Evolutionary conservation across 1,140 invertebrate species (phyloP).

Genomic region (Drosophila trapezifrons): DNA sequence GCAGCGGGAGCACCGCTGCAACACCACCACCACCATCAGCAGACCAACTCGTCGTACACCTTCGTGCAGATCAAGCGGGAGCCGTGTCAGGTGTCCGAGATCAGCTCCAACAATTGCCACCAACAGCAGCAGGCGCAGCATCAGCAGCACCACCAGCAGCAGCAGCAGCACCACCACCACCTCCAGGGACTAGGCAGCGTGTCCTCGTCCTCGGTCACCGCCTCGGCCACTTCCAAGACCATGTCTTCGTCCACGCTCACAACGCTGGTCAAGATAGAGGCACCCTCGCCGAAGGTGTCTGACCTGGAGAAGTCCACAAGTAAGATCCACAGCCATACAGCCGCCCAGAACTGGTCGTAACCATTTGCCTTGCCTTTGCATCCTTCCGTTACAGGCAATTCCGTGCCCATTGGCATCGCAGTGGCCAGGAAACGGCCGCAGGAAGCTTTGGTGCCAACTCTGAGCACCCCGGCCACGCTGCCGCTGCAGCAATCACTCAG

Average conservation of each 20-base stretch:
- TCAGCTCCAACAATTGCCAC: constrained; percentile 86
- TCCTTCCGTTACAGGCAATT: constrained; percentile 82
- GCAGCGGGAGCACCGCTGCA: constrained; percentile 43
- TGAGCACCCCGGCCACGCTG: constrained; percentile 70
- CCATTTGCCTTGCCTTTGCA: constrained; percentile 2
- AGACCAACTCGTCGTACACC: constrained; percentile 80
- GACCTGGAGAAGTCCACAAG: constrained; percentile 77
- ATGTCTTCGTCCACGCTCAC: constrained; percentile 75
- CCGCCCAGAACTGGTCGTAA: background rate
- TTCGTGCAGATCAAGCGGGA: constrained; percentile 86
- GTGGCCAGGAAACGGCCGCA: constrained; percentile 92
- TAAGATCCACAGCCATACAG: constrained; percentile 27
- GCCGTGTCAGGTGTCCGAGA: constrained; percentile 88
- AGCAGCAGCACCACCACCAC: constrained; percentile 51
- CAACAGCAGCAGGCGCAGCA: constrained; percentile 83
- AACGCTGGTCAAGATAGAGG: constrained; percentile 85
- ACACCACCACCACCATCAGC: constrained; percentile 69
- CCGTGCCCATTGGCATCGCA: constrained; percentile 94
- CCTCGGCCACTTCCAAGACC: constrained; percentile 71
- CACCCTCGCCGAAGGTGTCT: constrained; percentile 84
- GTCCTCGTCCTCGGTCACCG: constrained; percentile 65
- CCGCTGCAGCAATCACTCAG: constrained; percentile 75
- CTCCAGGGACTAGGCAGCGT: constrained; percentile 50
- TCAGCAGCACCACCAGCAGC: constrained; percentile 42
- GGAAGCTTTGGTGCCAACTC: constrained; percentile 85